A percentile compares a stretch with the other conserved stretches of the same genome.
Evolutionary conservation across 2,797 vertebrate species (phyloP).

Genomic region (Epinephelus malabaricus): DNA sequence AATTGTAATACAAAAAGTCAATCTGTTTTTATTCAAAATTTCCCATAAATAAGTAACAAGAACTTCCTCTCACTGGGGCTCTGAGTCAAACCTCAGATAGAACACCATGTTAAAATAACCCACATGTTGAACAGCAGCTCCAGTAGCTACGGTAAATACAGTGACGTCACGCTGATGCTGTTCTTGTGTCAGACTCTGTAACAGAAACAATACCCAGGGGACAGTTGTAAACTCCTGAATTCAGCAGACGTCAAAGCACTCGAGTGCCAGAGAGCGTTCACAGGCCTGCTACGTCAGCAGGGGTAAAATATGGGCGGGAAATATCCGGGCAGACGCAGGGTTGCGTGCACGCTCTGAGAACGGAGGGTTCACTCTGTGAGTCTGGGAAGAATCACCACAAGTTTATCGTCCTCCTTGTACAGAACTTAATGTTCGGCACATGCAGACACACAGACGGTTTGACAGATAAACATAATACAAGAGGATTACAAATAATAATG

Average conservation of each 20-base stretch:
- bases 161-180: slow-evolving; percentile 48
- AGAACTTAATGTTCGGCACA: slow-evolving; percentile 4
- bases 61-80: not conserved
- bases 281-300: slow-evolving; percentile 68
- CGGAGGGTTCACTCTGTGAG: slow-evolving; percentile 12
- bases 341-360: not conserved
- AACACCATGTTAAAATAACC: not conserved
- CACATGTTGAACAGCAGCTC: slow-evolving; percentile 6
- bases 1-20: not conserved
- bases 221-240: slow-evolving; percentile 35
- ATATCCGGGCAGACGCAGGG: not conserved
- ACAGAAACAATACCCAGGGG: slow-evolving; percentile 17
- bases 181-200: slow-evolving; percentile 12
- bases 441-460: not conserved
- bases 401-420: slow-evolving; percentile 27
- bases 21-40: not conserved
- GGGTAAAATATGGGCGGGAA: slow-evolving; percentile 46
- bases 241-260: slow-evolving; percentile 73
- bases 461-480: not conserved
- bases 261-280: slow-evolving; percentile 31
- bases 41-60: not conserved
- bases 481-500: not conserved
- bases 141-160: not conserved
- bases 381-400: slow-evolving; percentile 56
- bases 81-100: not conserved